Evolutionary conservation across 2,113 vertebrate genomes (phyloP).

Genomic region (Chlorodrepanis virens): DNA sequence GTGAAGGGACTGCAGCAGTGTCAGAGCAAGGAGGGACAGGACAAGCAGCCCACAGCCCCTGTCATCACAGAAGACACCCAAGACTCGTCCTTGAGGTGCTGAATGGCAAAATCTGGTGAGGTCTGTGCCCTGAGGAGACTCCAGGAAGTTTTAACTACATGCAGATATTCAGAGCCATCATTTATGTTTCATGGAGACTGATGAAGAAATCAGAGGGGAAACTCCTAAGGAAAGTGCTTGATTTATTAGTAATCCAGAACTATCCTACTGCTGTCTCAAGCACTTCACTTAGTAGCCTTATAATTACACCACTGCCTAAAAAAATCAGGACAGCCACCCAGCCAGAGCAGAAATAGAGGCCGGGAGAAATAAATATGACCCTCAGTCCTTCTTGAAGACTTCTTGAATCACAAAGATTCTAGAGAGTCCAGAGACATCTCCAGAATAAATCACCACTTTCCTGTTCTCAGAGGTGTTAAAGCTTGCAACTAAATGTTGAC

Average conservation of each 20-base stretch:
- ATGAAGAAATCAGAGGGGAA: not conserved
- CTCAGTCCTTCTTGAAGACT: not conserved
- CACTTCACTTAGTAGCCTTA: not conserved
- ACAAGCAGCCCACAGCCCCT: not conserved
- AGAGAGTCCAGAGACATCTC: not conserved
- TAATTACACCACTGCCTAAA: not conserved
- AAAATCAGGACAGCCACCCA: not conserved
- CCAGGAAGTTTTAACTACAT: not conserved
- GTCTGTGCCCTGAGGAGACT: not conserved
- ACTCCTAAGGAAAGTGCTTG: not conserved
- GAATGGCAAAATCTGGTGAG: not conserved
- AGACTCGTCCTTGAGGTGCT: not conserved
- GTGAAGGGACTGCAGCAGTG: rapidly evolving
- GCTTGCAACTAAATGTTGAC: not conserved
- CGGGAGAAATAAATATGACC: not conserved
- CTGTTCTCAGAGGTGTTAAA: not conserved
- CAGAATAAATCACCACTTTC: not conserved
- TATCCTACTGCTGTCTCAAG: not conserved
- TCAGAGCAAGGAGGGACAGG: not conserved
- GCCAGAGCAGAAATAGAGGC: not conserved
- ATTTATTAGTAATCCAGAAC: not conserved
- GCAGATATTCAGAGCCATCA: not conserved
- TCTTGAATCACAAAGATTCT: not conserved
- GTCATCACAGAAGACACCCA: not conserved
- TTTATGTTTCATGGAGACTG: not conserved